Percentiles rank a stretch among this genome's conserved stretches.
phyloP scores from a whole-genome alignment of 2,888 invertebrate species.

The Drosophila greeni region DNA sequence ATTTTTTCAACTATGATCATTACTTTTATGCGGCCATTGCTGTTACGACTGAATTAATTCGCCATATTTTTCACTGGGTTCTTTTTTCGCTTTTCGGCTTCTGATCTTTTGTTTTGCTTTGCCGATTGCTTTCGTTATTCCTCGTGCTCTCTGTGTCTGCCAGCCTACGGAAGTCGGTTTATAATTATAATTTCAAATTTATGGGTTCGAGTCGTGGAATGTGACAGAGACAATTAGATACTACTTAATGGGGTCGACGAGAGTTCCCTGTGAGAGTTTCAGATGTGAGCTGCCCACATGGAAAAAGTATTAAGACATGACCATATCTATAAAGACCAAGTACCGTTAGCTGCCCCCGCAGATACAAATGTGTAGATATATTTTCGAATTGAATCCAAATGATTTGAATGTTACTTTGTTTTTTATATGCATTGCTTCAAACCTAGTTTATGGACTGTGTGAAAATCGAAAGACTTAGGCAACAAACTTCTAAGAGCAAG shows the following conservation, averaged over 20 bases:
- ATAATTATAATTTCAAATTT: constrained; percentile 9
- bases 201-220: constrained; percentile 18
- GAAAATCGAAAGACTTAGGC: constrained; percentile 66
- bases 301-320: background rate
- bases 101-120: constrained; percentile 9
- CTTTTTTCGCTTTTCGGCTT: constrained; percentile 2
- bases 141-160: background rate
- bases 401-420: too few relatives aligned
- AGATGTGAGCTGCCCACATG: constrained; percentile 1
- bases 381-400: background rate
- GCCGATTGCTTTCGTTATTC: background rate
- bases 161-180: constrained; percentile 26
- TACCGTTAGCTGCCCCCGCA: constrained; percentile 23
- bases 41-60: constrained; percentile 28
- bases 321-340: constrained; percentile 3
- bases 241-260: constrained; percentile 12
- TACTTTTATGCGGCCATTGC: background rate
- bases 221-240: constrained; percentile 11
- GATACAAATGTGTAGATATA: background rate
- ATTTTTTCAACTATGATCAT: background rate
- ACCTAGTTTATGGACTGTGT: background rate
- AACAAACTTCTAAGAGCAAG: constrained; percentile 41
- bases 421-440: background rate
- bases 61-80: constrained; percentile 5
- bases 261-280: constrained; percentile 2